phyloP scores from a whole-genome alignment of 92 coral and sea anemone species.

The Epizoanthus ramosus region DNA sequence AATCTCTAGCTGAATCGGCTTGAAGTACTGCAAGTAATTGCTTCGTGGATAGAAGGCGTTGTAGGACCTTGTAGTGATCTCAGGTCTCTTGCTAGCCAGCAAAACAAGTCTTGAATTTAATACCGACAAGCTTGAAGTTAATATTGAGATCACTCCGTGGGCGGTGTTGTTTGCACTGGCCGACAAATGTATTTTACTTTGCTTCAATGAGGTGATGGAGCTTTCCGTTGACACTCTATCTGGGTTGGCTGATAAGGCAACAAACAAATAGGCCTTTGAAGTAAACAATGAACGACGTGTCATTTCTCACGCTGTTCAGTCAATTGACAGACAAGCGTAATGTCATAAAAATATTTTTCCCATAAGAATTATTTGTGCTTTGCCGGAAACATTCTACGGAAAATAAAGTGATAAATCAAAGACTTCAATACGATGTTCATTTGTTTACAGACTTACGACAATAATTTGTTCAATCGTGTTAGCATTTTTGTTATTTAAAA shows the following conservation, averaged over 20 bases:
- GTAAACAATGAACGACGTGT: neutral
- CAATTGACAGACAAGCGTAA: neutral
- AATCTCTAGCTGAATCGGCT: too few relatives aligned
- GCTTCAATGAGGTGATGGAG: neutral
- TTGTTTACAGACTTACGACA: neutral
- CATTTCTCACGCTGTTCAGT: neutral
- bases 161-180: neutral
- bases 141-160: neutral
- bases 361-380: neutral
- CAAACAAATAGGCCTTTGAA: neutral
- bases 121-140: neutral
- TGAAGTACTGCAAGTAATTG: too few relatives aligned
- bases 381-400: neutral
- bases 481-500: too few relatives aligned
- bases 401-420: too few relatives aligned
- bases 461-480: too few relatives aligned
- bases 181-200: neutral
- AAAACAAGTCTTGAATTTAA: neutral
- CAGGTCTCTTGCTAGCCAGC: too few relatives aligned
- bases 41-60: too few relatives aligned
- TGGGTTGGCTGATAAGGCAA: neutral
- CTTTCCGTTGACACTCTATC: constrained; percentile 6
- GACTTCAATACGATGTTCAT: neutral
- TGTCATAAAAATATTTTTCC: neutral
- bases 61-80: too few relatives aligned